Conservation (phyloP, 2,113 vertebrate genomes). For the Dipodomys spectabilis region DNA sequence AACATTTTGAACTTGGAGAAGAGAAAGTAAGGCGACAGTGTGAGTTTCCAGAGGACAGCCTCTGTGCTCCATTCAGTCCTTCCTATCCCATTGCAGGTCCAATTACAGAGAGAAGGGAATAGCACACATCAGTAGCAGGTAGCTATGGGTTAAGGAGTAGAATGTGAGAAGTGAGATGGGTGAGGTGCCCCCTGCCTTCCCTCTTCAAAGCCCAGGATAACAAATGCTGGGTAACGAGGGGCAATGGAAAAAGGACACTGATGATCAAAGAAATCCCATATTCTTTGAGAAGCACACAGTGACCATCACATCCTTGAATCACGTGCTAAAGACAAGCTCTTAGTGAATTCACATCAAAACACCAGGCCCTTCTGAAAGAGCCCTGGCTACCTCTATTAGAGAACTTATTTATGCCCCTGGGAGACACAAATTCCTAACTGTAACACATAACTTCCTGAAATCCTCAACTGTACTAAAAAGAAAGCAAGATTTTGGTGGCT, state of each 20-base stretch:
- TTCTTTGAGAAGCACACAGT: not conserved
- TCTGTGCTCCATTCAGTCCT: constrained; percentile 22
- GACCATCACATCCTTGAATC: constrained; percentile 1
- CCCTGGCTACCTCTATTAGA: not conserved
- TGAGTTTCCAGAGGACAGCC: constrained; percentile 9
- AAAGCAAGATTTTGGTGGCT: not conserved
- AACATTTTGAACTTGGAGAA: constrained; percentile 26
- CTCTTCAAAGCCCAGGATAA: constrained; percentile 18
- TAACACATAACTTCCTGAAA: constrained; percentile 23
- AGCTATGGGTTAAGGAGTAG: not conserved
- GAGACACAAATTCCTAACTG: constrained; percentile 23
- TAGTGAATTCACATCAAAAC: constrained; percentile 54
- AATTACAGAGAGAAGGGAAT: not conserved
- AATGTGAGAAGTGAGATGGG: not conserved
- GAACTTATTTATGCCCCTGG: constrained; percentile 52
- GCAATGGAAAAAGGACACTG: not conserved
- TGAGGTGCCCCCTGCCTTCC: not conserved
- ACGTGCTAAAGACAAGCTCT: constrained; percentile 24
- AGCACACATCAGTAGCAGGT: not conserved
- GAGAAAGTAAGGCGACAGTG: not conserved
- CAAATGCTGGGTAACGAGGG: not conserved
- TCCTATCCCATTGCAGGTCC: not conserved
- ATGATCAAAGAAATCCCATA: constrained; percentile 17
- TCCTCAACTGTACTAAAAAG: constrained; percentile 11
- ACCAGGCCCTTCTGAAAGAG: constrained; percentile 5